Conservation (phyloP, 2,797 vertebrate genomes). For the Notolepis coatsorum region DNA sequence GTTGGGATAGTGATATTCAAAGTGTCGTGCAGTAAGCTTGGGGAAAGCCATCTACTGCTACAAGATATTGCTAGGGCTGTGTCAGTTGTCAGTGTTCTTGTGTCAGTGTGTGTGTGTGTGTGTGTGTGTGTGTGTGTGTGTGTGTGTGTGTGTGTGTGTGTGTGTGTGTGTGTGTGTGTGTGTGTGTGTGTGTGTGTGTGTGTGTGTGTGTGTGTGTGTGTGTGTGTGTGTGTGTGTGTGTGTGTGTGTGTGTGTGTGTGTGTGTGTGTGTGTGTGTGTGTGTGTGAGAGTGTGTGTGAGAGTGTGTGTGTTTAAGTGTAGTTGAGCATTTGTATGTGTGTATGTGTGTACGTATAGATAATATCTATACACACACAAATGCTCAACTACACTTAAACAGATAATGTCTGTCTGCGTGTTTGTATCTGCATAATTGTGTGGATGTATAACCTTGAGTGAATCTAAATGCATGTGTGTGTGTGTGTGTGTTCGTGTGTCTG, state of each 20-base stretch:
- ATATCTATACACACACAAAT: no score
- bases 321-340: background rate
- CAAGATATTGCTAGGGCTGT: background rate
- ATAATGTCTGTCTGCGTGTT: background rate
- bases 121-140: background rate
- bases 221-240: background rate
- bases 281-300: background rate
- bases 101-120: background rate
- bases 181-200: background rate
- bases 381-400: no score
- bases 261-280: background rate
- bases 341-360: no score
- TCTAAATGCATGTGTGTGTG: background rate
- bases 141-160: background rate
- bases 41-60: background rate
- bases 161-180: no score
- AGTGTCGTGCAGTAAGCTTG: background rate
- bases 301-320: background rate
- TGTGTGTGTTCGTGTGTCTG: background rate
- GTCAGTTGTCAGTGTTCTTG: no score
- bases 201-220: background rate
- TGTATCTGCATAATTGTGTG: background rate
- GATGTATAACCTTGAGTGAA: no score
- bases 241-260: background rate
- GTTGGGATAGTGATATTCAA: slow-evolving; percentile 7